A percentile compares a stretch with the other conserved stretches of the same genome.
Conservation (phyloP, 1,140 invertebrate species). For the Rhyzopertha dominica region DNA sequence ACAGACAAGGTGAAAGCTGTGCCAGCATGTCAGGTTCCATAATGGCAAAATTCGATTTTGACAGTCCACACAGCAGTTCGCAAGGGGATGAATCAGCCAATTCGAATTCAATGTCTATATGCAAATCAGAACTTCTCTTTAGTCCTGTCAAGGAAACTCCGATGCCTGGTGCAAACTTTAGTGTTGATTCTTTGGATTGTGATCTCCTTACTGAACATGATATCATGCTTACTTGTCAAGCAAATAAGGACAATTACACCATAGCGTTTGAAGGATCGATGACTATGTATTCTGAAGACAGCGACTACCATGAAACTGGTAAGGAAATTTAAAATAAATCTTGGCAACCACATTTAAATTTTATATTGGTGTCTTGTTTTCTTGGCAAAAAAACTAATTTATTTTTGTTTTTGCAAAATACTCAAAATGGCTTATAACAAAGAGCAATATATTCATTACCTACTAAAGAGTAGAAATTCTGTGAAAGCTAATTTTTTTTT, state of each 20-base stretch:
- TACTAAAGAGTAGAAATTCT: too few species aligned
- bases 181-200: slow-evolving; percentile 85
- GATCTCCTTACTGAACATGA: slow-evolving; percentile 69
- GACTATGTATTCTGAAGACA: slow-evolving; percentile 79
- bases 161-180: slow-evolving; percentile 67
- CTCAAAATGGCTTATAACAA: too few species aligned
- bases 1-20: slow-evolving; percentile 71
- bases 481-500: too few species aligned
- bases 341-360: too few species aligned
- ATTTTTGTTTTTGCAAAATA: too few species aligned
- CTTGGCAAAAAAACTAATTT: too few species aligned
- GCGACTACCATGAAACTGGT: slow-evolving; percentile 66
- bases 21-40: slow-evolving; percentile 75
- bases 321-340: too few species aligned
- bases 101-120: slow-evolving; percentile 75
- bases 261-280: slow-evolving; percentile 88
- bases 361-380: too few species aligned
- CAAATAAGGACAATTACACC: slow-evolving; percentile 91
- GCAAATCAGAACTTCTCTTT: slow-evolving; percentile 83
- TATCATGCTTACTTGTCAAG: slow-evolving; percentile 81
- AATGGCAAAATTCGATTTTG: slow-evolving; percentile 73
- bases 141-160: slow-evolving; percentile 82
- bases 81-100: slow-evolving; percentile 70
- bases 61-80: slow-evolving; percentile 70
- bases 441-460: too few species aligned